phyloP scores from a whole-genome alignment of 2,113 vertebrate genomes.

The Mesocricetus auratus region DNA sequence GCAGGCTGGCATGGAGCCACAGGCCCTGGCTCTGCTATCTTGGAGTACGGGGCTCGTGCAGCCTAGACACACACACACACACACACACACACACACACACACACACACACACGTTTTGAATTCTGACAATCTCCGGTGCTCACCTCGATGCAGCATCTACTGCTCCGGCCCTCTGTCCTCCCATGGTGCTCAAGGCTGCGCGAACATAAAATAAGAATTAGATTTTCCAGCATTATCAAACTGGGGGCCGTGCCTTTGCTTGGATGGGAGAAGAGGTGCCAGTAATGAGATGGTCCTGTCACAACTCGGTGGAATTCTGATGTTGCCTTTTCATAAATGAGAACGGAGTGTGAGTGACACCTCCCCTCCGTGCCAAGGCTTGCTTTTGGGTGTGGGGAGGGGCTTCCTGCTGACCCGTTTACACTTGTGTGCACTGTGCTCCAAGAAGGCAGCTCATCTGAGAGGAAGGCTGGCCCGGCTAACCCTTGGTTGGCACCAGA shows the following conservation, averaged over 20 bases:
- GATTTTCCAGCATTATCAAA: neutral
- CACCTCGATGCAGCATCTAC: neutral
- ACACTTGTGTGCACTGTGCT: neutral
- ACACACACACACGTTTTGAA: too few relatives aligned
- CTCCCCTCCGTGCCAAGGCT: rapidly evolving
- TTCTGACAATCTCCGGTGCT: neutral
- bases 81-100: too few relatives aligned
- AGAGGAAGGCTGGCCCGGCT: neutral
- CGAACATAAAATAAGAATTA: neutral
- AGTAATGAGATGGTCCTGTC: neutral
- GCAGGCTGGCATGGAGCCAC: conserved; percentile 70
- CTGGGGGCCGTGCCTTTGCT: neutral
- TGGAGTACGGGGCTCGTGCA: conserved; percentile 59
- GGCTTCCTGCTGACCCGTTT: neutral
- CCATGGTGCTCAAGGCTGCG: neutral
- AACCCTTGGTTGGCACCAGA: rapidly evolving
- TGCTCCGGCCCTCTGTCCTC: neutral
- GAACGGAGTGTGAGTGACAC: neutral
- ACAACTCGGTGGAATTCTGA: neutral
- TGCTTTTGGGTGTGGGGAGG: rapidly evolving
- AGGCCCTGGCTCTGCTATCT: conserved; percentile 73
- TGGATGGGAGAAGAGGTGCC: neutral
- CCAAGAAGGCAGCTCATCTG: neutral
- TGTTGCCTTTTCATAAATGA: neutral
- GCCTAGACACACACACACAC: neutral